These are phyloP conservation scores for Sula dactylatra DNA, from an alignment of 2,113 vertebrate genomes.

Conservation along the genomic window DNA sequence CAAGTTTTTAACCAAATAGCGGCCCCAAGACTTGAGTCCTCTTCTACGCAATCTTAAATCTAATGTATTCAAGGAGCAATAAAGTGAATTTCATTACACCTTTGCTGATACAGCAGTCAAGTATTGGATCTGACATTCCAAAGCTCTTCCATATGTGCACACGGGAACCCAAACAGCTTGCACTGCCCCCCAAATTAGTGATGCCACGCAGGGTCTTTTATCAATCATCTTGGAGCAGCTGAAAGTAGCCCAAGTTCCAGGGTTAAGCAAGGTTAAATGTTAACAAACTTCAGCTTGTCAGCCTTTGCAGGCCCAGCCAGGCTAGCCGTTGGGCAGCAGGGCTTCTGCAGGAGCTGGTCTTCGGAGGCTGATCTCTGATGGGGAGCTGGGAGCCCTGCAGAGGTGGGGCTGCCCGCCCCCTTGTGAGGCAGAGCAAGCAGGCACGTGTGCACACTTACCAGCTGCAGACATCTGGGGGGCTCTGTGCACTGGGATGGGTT, in stretches of 20 bases:
- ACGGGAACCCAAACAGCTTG: background rate
- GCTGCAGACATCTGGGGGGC: background rate
- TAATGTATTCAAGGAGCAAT: slow-evolving; percentile 32
- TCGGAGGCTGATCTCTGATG: rapidly evolving
- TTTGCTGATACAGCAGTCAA: slow-evolving; percentile 7
- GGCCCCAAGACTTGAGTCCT: slow-evolving; percentile 21
- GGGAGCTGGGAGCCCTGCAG: background rate
- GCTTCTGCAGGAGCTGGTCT: background rate
- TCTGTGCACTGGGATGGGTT: no score
- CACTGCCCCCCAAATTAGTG: background rate
- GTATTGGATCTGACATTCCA: slow-evolving; percentile 50
- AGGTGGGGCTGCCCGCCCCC: background rate
- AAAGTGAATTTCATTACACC: slow-evolving; percentile 60
- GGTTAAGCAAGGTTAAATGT: slow-evolving; percentile 39
- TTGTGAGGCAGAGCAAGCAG: rapidly evolving
- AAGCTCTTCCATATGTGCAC: slow-evolving; percentile 56
- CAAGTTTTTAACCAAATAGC: slow-evolving; percentile 66
- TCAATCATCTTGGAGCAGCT: background rate
- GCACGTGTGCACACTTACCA: rapidly evolving
- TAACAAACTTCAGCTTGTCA: background rate
- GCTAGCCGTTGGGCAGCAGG: rapidly evolving
- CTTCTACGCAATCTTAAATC: background rate
- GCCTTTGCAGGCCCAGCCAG: background rate
- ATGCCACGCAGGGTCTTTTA: background rate
- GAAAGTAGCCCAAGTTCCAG: background rate